Evolutionary conservation across 2,113 vertebrate species (phyloP), one percentile per base, ranked within the genome.

Genomic region (Nibea coibor): DNA sequence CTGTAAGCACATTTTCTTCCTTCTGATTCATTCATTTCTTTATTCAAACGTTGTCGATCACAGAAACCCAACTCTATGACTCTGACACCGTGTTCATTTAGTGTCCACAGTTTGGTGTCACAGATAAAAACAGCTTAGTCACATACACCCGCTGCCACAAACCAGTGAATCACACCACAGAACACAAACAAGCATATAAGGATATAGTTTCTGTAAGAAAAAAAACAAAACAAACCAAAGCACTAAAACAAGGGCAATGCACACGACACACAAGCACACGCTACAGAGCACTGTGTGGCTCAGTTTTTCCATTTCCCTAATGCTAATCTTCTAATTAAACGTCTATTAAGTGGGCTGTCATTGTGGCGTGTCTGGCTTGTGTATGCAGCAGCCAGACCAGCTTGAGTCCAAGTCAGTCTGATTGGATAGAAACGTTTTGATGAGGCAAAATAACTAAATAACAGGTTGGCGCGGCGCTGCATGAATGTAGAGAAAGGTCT

Each of bases 151-250:
- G 69, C 64, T 15, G 39, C 53, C 51, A 39, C 22, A 72, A 80
- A 79, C 75, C 61, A 82, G 31, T 80, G 78, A 88, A 66, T 82
- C 88, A 87, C 45, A 67, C 63, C 24, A 45, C 50, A 64, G 54
- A 65, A 43, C 57, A 90, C 24, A 69, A 78, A 80, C 72, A 87
- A 59, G 68, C 62, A 28, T 50, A 66, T 26, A 67, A 31, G 69
- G 63, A 78, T 48, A 39, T 20, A 28, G 71, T 84, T 78, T 43
- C 65, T 67, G 65, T 63, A 45, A 35, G 42, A 7, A 47, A 71
- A 62, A 28, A 74, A 31, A 31, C 4, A 31, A 31, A 31, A 31
- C 51, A 26, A 26, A 26, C 5, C 31, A 53, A 81, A 57, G 48
- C 67, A 64, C 17, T 39, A 66, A 50, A 66, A 53, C 48, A 22